A percentile compares a stretch with the other conserved stretches of the same genome.
These are phyloP conservation scores for Acyrthosiphon pisum DNA, from an alignment of 1,140 invertebrate genomes.

Conservation along the genomic window DNA sequence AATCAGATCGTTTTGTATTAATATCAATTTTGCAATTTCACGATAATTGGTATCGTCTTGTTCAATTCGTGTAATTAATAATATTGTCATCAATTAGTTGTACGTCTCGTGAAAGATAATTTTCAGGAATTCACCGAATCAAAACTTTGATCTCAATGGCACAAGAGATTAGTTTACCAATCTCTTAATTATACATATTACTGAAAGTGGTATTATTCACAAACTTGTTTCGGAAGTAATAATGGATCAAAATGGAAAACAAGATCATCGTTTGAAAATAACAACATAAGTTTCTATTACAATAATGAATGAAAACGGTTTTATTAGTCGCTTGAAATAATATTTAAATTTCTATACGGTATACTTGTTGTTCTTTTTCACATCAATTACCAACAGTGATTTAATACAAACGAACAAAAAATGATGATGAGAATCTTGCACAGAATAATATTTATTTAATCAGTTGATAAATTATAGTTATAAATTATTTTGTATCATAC, in stretches of 20 bases:
- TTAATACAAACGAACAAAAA: background rate
- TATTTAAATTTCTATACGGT: background rate
- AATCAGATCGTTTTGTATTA: no score
- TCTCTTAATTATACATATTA: no score
- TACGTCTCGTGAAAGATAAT: background rate
- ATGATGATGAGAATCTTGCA: background rate
- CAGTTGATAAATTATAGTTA: background rate
- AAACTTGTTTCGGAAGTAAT: background rate
- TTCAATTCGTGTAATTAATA: background rate
- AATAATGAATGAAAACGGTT: background rate
- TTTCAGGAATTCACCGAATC: background rate
- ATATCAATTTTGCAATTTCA: background rate
- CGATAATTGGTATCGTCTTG: background rate
- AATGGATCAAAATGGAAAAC: background rate
- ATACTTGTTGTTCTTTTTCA: background rate
- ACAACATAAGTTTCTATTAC: background rate
- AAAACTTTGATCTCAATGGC: background rate
- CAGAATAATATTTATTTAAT: background rate
- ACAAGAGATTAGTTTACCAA: background rate
- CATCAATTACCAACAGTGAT: background rate
- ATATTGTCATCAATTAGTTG: background rate
- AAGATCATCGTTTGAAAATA: background rate
- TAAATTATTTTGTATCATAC: background rate
- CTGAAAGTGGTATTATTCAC: background rate
- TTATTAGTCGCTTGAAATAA: background rate